Conservation (phyloP, 2,888 invertebrate genomes). For the Rhingia campestris region DNA sequence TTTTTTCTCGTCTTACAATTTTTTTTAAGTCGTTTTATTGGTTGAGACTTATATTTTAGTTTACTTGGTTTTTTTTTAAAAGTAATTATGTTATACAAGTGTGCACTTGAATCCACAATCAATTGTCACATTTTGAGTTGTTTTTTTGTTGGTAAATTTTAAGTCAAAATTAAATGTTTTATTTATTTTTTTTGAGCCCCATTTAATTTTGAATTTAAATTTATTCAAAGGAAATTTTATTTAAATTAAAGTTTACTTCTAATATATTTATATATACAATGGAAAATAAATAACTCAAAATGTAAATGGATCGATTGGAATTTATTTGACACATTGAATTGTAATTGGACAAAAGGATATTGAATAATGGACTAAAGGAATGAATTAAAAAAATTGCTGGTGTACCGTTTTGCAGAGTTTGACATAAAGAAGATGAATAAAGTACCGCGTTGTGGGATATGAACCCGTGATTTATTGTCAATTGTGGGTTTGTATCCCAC, state of each 20-base stretch:
- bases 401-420: too few relatives aligned
- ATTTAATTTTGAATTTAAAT: constrained; percentile 52
- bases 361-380: too few relatives aligned
- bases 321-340: background rate
- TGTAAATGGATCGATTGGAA: constrained; percentile 24
- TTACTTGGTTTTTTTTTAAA: constrained; percentile 14
- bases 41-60: constrained; percentile 3
- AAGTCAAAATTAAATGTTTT: constrained; percentile 22
- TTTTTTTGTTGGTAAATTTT: constrained; percentile 18
- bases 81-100: background rate
- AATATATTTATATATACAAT: constrained; percentile 13
- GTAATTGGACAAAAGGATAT: too few relatives aligned
- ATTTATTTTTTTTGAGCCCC: constrained; percentile 23
- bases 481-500: too few relatives aligned
- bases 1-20: constrained; percentile 26
- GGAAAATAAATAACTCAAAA: constrained; percentile 34
- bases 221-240: constrained; percentile 8
- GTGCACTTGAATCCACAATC: background rate
- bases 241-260: constrained; percentile 1
- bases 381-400: too few relatives aligned
- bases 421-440: too few relatives aligned
- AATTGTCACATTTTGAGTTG: constrained; percentile 52
- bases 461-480: too few relatives aligned
- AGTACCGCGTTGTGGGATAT: too few relatives aligned
- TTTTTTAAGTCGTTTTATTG: background rate